Evolutionary conservation across 1,140 invertebrate species (phyloP), one percentile per base, ranked within the genome.

Genomic region (Lysiphlebus fabarum): DNA sequence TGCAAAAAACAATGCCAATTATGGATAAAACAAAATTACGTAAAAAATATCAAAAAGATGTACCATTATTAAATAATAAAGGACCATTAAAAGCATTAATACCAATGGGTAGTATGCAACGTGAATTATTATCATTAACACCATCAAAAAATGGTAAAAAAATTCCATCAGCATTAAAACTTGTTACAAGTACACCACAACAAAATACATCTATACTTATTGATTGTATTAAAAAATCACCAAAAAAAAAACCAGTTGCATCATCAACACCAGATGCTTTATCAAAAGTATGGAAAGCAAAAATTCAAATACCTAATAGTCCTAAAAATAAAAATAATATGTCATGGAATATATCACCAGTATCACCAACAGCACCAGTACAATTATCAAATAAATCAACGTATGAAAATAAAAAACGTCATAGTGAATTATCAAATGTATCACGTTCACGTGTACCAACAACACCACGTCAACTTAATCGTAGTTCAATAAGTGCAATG

Each of bases 81-180:
- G 76, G 75, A n/a, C 77, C 77, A 36, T 47, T 79, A 44, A 79
- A 75, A 59, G 77, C 77, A 4, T 14, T 76, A 9, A 64, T 78
- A 65, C 75, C 77, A 36, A 48, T 77, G 26, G 68, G 70, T 50
- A 74, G 53, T 49, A 74, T 78, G 71, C 74, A 77, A 36, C 73
- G 57, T 49, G n/a, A 59, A 59, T 8, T 61, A 12, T 7, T 58
- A 26, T 10, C 51, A 17, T 33, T 34, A 14, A 41, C 42, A 59
- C 45, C 58, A 2, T 9, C 53, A 40, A 72, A 68, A 7, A 26
- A 2, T 26, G 17, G 66, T 70, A 11, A 62, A 64, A 41, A 70
- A 69, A 45, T 43, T 51, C 38, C 58, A 17, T 14, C 53, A n/a
- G 43, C 50, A 40, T 55, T 59, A 36, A 66, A 62, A 9, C 65